phyloP scores from a whole-genome alignment of 2,113 vertebrate genomes.

The Centropristis striata region DNA sequence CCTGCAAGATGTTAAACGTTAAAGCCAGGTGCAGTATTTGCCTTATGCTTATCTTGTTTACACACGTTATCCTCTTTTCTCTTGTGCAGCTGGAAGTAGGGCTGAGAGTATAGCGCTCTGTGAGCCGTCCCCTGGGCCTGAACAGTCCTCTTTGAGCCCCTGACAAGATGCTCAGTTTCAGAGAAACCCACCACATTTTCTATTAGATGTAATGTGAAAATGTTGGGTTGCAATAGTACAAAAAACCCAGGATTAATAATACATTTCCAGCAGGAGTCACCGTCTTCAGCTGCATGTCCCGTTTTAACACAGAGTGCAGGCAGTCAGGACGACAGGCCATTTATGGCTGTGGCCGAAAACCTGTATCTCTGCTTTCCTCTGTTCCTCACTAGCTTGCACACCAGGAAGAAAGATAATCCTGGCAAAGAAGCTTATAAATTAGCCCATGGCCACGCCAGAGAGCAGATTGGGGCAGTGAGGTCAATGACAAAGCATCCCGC shows the following conservation, averaged over 20 bases:
- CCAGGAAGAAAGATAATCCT: slow-evolving; percentile 82
- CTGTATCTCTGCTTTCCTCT: slow-evolving; percentile 58
- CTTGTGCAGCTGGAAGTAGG: slow-evolving; percentile 35
- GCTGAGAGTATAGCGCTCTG: slow-evolving; percentile 32
- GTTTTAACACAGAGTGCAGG: slow-evolving; percentile 28
- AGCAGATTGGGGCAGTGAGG: slow-evolving; percentile 73
- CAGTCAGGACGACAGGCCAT: slow-evolving; percentile 39
- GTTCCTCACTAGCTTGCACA: slow-evolving; percentile 65
- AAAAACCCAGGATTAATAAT: slow-evolving; percentile 22
- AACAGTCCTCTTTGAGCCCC: not conserved
- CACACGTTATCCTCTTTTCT: slow-evolving; percentile 53
- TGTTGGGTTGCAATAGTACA: not conserved
- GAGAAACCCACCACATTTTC: slow-evolving; percentile 10
- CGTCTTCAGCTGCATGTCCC: slow-evolving; percentile 16
- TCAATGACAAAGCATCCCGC: slow-evolving; percentile 70
- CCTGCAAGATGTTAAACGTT: not conserved
- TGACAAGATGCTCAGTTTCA: slow-evolving; percentile 13
- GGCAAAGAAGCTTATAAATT: slow-evolving; percentile 86
- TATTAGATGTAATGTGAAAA: not conserved
- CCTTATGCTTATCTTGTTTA: slow-evolving; percentile 45
- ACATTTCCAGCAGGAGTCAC: slow-evolving; percentile 15
- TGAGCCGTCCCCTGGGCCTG: slow-evolving; percentile 19
- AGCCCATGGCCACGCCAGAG: slow-evolving; percentile 74
- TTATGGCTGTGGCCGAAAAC: slow-evolving; percentile 50
- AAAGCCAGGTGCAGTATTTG: slow-evolving; percentile 17